A percentile compares a stretch with the other conserved stretches of the same genome.
Conservation (phyloP, 2,888 invertebrate genomes). For the Pachliopta kotzebuea region DNA sequence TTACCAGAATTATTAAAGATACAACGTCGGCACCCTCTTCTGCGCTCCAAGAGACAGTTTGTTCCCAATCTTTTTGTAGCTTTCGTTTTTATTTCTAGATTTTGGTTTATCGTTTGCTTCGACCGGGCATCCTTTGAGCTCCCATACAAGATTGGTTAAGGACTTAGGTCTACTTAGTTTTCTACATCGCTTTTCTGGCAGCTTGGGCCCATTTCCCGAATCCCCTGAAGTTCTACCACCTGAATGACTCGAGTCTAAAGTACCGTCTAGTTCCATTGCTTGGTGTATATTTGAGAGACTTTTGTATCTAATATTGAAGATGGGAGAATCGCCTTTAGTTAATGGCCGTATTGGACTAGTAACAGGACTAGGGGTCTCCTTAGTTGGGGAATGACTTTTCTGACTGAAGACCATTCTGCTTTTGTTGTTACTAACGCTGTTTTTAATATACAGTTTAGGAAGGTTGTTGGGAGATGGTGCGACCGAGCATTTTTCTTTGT, state of each 20-base stretch:
- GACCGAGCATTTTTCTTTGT: conserved; percentile 80
- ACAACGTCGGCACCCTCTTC: conserved; percentile 80
- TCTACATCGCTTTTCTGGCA: conserved; percentile 90
- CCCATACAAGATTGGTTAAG: conserved; percentile 93
- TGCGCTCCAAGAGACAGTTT: conserved; percentile 77
- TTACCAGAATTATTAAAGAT: conserved; percentile 72
- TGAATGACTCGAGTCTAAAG: conserved; percentile 94
- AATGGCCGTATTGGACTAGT: conserved; percentile 74
- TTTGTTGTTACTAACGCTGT: conserved; percentile 83
- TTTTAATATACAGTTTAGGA: conserved; percentile 90
- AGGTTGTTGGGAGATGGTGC: conserved; percentile 75
- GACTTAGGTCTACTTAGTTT: conserved; percentile 91
- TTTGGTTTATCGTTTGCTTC: conserved; percentile 72
- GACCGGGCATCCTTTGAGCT: conserved; percentile 78
- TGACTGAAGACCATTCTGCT: conserved; percentile 84
- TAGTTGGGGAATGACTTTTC: conserved; percentile 86
- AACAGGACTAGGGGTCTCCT: conserved; percentile 84
- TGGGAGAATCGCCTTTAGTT: conserved; percentile 86
- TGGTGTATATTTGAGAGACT: conserved; percentile 86
- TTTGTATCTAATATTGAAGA: conserved; percentile 88
- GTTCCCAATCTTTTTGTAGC: conserved; percentile 75
- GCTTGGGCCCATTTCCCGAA: conserved; percentile 87
- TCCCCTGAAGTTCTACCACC: conserved; percentile 93
- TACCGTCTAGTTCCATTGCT: conserved; percentile 88
- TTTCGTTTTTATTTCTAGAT: conserved; percentile 74